phyloP scores from a whole-genome alignment of 2,888 invertebrate species.

The Apotomis turbidana region DNA sequence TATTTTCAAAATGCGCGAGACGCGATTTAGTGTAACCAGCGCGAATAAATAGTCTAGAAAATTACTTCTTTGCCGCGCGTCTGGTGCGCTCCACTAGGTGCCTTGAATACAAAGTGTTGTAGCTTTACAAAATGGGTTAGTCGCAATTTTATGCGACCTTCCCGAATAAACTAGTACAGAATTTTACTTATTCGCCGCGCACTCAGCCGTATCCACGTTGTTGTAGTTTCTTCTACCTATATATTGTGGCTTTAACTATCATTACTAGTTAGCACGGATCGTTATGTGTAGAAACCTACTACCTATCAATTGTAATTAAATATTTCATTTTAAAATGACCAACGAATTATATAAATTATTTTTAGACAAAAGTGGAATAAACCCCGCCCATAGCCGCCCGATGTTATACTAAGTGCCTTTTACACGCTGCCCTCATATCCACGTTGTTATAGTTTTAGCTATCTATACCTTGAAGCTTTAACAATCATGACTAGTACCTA shows the following conservation, averaged over 20 bases:
- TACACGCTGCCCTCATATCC: constrained; percentile 28
- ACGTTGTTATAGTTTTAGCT: constrained; percentile 26
- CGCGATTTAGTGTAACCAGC: constrained; percentile 62
- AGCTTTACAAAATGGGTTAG: constrained; percentile 47
- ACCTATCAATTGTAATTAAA: too few relatives aligned
- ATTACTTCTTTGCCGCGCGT: constrained; percentile 53
- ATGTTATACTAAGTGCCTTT: constrained; percentile 40
- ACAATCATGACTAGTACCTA: constrained; percentile 1
- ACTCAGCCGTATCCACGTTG: not conserved
- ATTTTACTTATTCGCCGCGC: constrained; percentile 56
- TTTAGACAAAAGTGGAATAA: not conserved
- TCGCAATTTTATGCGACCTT: constrained; percentile 61
- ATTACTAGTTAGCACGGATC: too few relatives aligned
- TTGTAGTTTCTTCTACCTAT: not conserved
- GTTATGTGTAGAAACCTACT: too few relatives aligned
- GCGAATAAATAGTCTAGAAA: constrained; percentile 71
- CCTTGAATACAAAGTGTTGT: not conserved
- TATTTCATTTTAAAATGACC: too few relatives aligned
- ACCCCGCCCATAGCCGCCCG: constrained; percentile 23
- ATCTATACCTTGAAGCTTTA: not conserved
- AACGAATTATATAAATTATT: too few relatives aligned
- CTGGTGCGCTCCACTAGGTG: constrained; percentile 29
- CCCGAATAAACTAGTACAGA: constrained; percentile 69
- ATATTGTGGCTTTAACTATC: too few relatives aligned
- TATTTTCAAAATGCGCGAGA: constrained; percentile 47